These are phyloP conservation scores for Boloria selene DNA, from an alignment of 2,888 invertebrate genomes.

Conservation along the genomic window DNA sequence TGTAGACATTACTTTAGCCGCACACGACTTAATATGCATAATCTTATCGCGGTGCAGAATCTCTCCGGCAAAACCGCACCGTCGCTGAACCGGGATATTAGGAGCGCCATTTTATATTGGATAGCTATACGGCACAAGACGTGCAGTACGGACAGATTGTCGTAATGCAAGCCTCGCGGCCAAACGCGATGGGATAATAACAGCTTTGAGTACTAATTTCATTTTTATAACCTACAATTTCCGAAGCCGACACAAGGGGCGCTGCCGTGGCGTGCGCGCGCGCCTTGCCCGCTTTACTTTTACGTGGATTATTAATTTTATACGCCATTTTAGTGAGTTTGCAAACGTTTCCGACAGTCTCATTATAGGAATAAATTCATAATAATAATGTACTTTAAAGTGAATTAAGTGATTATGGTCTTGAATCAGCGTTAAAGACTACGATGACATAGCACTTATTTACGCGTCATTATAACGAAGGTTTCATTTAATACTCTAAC, in stretches of 20 bases:
- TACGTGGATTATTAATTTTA: constrained; percentile 81
- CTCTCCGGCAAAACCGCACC: constrained; percentile 73
- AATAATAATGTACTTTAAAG: constrained; percentile 75
- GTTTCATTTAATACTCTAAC: constrained; percentile 44
- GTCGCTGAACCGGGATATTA: constrained; percentile 80
- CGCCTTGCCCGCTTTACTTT: constrained; percentile 69
- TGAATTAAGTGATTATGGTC: constrained; percentile 79
- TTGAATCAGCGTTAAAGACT: constrained; percentile 71
- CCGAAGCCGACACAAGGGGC: constrained; percentile 81
- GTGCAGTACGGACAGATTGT: constrained; percentile 83
- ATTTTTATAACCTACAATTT: constrained; percentile 83
- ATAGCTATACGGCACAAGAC: constrained; percentile 82
- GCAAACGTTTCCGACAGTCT: constrained; percentile 76
- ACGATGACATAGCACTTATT: constrained; percentile 72
- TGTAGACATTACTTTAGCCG: constrained; percentile 79
- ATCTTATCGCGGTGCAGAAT: constrained; percentile 80
- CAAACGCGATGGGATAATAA: constrained; percentile 83
- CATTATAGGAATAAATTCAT: constrained; percentile 77
- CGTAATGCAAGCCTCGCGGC: constrained; percentile 81
- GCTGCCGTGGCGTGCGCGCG: constrained; percentile 80
- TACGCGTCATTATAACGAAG: constrained; percentile 62
- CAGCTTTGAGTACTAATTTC: constrained; percentile 82
- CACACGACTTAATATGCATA: constrained; percentile 82
- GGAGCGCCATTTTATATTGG: constrained; percentile 83
- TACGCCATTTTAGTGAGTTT: constrained; percentile 81